Evolutionary conservation across 2,113 vertebrate species (phyloP).

Genomic region (Protobothrops flavoviridis): DNA sequence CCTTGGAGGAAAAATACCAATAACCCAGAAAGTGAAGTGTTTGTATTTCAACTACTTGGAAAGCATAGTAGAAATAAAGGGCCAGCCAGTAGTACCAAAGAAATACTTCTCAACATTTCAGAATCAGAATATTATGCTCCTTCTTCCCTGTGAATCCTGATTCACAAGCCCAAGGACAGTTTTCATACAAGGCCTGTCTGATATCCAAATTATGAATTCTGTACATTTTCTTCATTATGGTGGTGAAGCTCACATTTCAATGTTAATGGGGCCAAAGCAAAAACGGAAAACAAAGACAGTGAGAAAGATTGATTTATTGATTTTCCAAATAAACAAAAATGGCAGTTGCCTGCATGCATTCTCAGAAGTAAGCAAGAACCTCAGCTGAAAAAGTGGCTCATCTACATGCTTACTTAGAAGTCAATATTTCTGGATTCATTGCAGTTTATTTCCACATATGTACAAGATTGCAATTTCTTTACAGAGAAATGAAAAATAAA

Average conservation of each 20-base stretch:
- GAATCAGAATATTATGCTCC: not conserved
- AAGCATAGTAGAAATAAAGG: not conserved
- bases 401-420: not conserved
- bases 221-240: not conserved
- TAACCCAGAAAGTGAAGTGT: not conserved
- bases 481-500: not conserved
- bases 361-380: not conserved
- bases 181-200: not conserved
- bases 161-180: not conserved
- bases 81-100: not conserved
- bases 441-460: not conserved
- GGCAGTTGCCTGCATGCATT: not conserved
- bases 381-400: not conserved
- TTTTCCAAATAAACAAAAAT: not conserved
- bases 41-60: not conserved
- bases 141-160: not conserved
- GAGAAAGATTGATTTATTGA: not conserved
- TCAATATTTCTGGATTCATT: not conserved
- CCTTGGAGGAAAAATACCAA: not conserved
- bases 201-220: not conserved
- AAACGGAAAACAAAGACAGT: not conserved
- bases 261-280: not conserved
- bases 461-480: not conserved
- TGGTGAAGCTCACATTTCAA: not conserved
- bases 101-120: not conserved